Conservation (phyloP, 2,888 invertebrate genomes). For the Drosophila ustulata region DNA sequence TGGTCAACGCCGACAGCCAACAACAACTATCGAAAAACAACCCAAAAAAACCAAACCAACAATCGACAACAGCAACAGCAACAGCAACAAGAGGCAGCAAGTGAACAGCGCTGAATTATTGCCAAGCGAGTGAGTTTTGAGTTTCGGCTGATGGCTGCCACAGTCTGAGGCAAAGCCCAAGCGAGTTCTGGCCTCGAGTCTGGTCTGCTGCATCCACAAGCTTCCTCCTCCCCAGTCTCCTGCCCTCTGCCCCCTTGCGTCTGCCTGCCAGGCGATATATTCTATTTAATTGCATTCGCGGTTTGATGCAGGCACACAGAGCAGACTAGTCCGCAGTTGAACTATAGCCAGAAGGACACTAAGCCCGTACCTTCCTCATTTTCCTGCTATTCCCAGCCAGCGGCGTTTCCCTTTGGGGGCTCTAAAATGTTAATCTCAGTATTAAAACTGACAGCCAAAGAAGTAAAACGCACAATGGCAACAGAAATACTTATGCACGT, state of each 20-base stretch:
- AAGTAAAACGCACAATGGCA: slow-evolving; percentile 40
- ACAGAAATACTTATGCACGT: slow-evolving; percentile 20
- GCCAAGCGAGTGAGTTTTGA: slow-evolving; percentile 72
- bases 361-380: slow-evolving; percentile 37
- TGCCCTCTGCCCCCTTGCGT: neutral
- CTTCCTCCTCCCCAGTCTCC: neutral
- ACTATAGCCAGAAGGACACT: slow-evolving; percentile 54
- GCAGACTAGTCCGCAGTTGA: slow-evolving; percentile 9
- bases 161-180: slow-evolving; percentile 11
- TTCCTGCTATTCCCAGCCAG: slow-evolving; percentile 16
- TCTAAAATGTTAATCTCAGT: slow-evolving; percentile 63
- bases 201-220: slow-evolving; percentile 16
- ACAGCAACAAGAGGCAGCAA: slow-evolving; percentile 18
- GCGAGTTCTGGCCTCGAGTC: slow-evolving; percentile 22
- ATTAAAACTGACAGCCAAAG: slow-evolving; percentile 58
- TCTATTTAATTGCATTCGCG: slow-evolving; percentile 78
- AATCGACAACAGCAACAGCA: slow-evolving; percentile 11
- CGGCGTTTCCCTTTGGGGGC: slow-evolving; percentile 16
- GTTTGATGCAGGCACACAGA: slow-evolving; percentile 38
- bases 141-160: slow-evolving; percentile 53
- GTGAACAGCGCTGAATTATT: slow-evolving; percentile 66
- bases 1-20: slow-evolving; percentile 46
- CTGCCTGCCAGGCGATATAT: slow-evolving; percentile 64
- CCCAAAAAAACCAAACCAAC: slow-evolving; percentile 11
- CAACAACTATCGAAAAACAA: slow-evolving; percentile 31